Base-by-base conservation (phyloP, 2,113 vertebrate species). In the Ictalurus punctatus region DNA sequence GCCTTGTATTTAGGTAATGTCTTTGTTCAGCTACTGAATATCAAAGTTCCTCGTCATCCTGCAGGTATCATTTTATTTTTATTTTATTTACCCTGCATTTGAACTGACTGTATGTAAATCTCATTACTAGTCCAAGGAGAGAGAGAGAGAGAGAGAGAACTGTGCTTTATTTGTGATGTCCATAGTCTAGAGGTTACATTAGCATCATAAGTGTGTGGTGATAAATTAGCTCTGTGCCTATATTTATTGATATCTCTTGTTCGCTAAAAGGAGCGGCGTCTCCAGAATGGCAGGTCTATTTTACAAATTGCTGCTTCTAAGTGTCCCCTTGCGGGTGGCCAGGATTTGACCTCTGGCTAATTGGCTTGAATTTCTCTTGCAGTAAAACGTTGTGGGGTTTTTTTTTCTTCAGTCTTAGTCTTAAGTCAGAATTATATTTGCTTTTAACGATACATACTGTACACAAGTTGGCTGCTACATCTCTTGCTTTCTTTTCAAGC, bases 191-290 rank as follows among this genome's bases (percentile, higher is more conserved):
- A 59, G 86, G 89, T 92, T 44, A 84, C 40, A 65, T 86, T 89
- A 85, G 78, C 23, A 58, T 30, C 81, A 34, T 84, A 69, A 79
- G 86, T 90, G 67, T 89, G 92, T 92, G 4, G 59, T 92, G 78
- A 86, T 88, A 91, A 90, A 93, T 92, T 84, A 89, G 48, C 67
- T 71, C 86, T 30, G 8, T 34, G 56, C 48, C 52, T 84, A n/a
- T 48, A 85, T 92, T 92, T 91, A 94, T 93, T 90, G 91, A 93
- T 93, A 80, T 76, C n/a, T 30, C 59, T 44, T 44, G 1, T 76
- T 10, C 63, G 40, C 67, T 85, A 86, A 88, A 76, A 79, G 58
- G 54, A 89, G 40, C 86, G 48, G 37, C 7, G 30, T 88, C 23
- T 86, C 73, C 12, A 21, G 48, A 83, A 83, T 59, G 16, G 76